Percentiles rank a stretch among this genome's conserved stretches.
Evolutionary conservation across 2,797 vertebrate genomes (phyloP).

Genomic region (Platyrinchus mystaceus): DNA sequence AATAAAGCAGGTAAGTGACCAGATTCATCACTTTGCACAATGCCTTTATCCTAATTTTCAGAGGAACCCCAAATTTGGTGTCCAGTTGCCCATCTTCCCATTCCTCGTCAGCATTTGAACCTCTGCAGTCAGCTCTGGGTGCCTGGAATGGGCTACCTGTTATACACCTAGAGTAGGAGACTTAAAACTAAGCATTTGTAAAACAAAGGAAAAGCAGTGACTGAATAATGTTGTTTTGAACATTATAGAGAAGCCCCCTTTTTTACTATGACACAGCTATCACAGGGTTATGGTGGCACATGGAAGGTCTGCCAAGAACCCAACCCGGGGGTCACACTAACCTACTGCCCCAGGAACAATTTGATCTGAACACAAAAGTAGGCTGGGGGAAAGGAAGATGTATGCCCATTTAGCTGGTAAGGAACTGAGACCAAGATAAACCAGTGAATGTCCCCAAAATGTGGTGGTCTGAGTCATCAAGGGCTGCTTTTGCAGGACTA

Average conservation of each 20-base stretch:
- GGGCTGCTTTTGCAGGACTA: neutral
- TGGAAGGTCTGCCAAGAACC: neutral
- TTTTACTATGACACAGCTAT: neutral
- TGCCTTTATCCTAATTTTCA: neutral
- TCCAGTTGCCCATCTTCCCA: neutral
- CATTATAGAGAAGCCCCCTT: neutral
- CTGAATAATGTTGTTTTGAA: neutral
- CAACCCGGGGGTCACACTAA: neutral
- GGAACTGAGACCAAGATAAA: neutral
- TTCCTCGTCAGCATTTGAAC: neutral
- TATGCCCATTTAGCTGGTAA: neutral
- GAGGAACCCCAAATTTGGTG: rapidly evolving
- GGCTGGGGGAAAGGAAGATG: neutral
- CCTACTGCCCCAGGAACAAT: neutral
- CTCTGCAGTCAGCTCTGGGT: neutral
- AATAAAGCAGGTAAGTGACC: neutral
- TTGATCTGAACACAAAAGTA: neutral
- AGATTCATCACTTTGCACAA: neutral
- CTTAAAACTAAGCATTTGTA: neutral
- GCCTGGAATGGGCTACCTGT: neutral
- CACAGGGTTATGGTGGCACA: neutral
- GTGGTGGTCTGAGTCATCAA: neutral
- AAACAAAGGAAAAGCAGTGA: neutral
- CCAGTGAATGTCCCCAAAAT: neutral
- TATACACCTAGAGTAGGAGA: neutral